Evolutionary conservation across 2,797 vertebrate genomes (phyloP).

Genomic region (Phrynocephalus vlangalii): DNA sequence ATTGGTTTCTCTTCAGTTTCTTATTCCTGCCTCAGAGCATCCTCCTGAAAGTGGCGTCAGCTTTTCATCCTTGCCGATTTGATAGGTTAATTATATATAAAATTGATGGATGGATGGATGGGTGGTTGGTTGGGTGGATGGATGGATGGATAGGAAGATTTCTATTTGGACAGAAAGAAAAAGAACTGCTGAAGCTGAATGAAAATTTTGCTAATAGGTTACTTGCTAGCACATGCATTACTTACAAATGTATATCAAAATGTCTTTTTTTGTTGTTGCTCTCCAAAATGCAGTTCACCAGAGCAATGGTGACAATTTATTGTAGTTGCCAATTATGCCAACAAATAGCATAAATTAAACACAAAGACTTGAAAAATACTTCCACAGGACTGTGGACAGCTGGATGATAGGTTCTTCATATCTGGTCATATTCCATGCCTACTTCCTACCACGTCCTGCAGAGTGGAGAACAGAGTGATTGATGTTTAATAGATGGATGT

Average conservation of each 20-base stretch:
- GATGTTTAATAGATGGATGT: not conserved
- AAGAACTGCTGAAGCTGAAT: not conserved
- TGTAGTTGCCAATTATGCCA: no score
- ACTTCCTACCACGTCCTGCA: not conserved
- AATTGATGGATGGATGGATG: not conserved
- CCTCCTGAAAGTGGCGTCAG: no score
- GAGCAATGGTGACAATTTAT: no score
- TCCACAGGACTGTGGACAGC: not conserved
- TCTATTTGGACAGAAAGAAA: not conserved
- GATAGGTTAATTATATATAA: not conserved
- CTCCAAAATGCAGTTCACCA: no score
- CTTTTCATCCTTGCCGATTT: not conserved
- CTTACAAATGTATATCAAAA: not conserved
- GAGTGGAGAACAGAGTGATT: not conserved
- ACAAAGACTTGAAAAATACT: no score
- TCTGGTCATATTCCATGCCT: not conserved
- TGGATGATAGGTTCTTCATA: not conserved
- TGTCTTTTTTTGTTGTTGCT: no score
- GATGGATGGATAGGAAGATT: not conserved
- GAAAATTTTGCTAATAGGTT: not conserved
- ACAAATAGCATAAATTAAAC: no score
- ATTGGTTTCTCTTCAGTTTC: no score
- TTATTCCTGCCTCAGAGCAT: no score
- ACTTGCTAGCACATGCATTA: no score
- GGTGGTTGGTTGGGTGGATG: not conserved